These are phyloP conservation scores for Antechinus flavipes DNA, from an alignment of 2,113 vertebrate species.

Conservation along the genomic window DNA sequence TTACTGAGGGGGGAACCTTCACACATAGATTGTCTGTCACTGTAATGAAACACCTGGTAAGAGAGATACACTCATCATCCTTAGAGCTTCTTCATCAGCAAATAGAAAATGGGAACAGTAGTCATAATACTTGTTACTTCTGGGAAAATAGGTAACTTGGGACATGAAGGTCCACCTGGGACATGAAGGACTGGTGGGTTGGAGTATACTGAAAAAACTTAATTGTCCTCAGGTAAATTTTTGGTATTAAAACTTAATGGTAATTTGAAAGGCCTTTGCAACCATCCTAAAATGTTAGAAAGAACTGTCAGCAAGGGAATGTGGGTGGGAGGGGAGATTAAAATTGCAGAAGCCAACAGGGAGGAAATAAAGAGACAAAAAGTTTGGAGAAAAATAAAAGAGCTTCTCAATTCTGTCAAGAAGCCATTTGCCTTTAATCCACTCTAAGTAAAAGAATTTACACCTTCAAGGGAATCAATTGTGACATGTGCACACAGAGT, in stretches of 20 bases:
- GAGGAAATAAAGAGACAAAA: conserved; percentile 49
- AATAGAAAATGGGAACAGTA: neutral
- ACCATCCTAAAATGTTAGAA: conserved; percentile 3
- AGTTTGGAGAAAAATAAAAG: neutral
- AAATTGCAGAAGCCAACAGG: neutral
- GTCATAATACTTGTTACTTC: neutral
- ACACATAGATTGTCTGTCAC: neutral
- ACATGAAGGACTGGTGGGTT: neutral
- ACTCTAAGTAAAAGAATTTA: rapidly evolving
- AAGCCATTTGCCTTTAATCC: neutral
- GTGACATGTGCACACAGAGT: neutral
- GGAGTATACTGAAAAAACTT: neutral
- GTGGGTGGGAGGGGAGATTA: rapidly evolving
- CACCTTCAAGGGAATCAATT: rapidly evolving
- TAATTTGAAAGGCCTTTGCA: conserved; percentile 14
- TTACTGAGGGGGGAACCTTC: neutral
- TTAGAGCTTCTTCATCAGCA: conserved; percentile 31
- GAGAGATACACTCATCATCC: neutral
- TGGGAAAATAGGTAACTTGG: conserved; percentile 47
- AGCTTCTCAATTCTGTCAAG: neutral
- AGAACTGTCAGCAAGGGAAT: neutral
- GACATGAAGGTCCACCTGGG: too few relatives aligned
- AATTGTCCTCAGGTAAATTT: conserved; percentile 15
- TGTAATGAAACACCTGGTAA: conserved; percentile 46
- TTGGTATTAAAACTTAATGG: neutral